Base-by-base conservation (phyloP, 2,113 vertebrate genomes). In the Eudyptes chrysolophus region DNA sequence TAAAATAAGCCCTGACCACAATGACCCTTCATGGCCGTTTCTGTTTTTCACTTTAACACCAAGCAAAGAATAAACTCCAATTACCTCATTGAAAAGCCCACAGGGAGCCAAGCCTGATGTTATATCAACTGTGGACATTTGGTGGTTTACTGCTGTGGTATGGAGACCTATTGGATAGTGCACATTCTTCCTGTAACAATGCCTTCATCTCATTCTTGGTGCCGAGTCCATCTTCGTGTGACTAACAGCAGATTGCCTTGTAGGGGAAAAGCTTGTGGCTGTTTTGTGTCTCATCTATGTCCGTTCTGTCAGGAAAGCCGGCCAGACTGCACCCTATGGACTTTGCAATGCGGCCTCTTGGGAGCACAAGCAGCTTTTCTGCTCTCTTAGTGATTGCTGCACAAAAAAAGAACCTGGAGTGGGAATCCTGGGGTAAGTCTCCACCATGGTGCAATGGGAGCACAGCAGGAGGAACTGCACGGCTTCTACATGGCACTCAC, bases 31-130 rank as follows among this genome's bases (percentile, higher is more conserved):
- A 49, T 46, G 70, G 60, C 25, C 0, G 0, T 93, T 94, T 82
- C 91, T 97, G 84, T 57, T 97, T 97, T 92, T 62, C 81, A 62
- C 70, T 87, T 76, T 76, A 93, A 69, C 65, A 62, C 38, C 36
- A 92, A 87, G 44, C 36, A 96, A 93, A 94, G 62, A 74, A 75
- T 77, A 91, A 95, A 88, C 70, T 96, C 84, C 46, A 68, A 54
- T 84, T 96, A 80, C 74, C 36, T 93, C 84, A 94, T 2, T 93
- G 58, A 79, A 83, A 93, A 89, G 38, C 46, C 78, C 69, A 54
- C 8, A 62, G 81, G 75, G 84, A 96, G 46, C 57, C 84, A 89
- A 77, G 70, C 13, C 61, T 94, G 70, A 54, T 61, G 21, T 89
- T 92, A 4, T 20, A 85, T 71, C 65, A 87, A 29, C 74, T 91